Evolutionary conservation across 2,113 vertebrate species (phyloP).

Genomic region (Onychostoma macrolepis): DNA sequence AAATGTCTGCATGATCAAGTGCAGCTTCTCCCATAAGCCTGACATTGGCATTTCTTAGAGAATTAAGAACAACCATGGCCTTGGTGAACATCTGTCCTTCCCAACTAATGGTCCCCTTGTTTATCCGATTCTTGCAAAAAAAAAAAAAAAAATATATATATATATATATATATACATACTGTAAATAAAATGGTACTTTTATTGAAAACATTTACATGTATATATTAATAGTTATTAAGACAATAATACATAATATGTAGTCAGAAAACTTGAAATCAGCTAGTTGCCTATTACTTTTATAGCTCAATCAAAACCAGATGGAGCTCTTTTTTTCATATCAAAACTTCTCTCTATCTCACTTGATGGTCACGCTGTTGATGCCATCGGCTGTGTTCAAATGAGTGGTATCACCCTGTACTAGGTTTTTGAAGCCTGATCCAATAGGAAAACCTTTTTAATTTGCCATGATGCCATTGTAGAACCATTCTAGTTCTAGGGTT

Average conservation of each 20-base stretch:
- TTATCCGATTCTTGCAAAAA: neutral
- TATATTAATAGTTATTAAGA: neutral
- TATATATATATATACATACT: too few species aligned
- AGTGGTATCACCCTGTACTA: neutral
- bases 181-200: neutral
- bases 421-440: neutral
- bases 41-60: slow-evolving; percentile 29
- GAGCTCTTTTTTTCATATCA: neutral
- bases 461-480: neutral
- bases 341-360: neutral
- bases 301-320: neutral
- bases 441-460: neutral
- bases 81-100: neutral
- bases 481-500: neutral
- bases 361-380: neutral
- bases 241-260: neutral
- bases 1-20: slow-evolving; percentile 46
- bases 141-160: too few species aligned
- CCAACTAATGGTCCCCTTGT: neutral
- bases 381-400: neutral
- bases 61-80: neutral
- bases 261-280: neutral
- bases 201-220: neutral
- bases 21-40: slow-evolving; percentile 14
- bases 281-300: neutral